Percentiles rank a stretch among this genome's conserved stretches.
These are phyloP conservation scores for Ginglymostoma cirratum DNA, from an alignment of 2,113 vertebrate species.

Conservation along the genomic window DNA sequence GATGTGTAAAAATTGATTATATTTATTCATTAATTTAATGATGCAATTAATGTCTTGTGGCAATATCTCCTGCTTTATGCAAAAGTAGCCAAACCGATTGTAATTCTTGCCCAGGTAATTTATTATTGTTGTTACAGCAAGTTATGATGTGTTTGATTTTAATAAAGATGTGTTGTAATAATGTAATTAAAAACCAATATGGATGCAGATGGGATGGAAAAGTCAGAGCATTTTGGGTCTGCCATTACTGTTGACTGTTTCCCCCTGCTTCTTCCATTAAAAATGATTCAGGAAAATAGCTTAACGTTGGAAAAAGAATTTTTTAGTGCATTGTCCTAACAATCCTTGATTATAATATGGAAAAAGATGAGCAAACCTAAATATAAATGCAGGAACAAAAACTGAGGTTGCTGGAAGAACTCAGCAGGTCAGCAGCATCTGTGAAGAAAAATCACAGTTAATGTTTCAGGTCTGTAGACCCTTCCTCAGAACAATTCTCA, in stretches of 20 bases:
- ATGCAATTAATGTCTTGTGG: slow-evolving; percentile 56
- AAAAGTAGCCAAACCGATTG: neutral
- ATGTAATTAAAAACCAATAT: neutral
- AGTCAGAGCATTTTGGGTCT: neutral
- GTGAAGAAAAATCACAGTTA: no score
- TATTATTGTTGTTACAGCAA: neutral
- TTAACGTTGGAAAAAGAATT: neutral
- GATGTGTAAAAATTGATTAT: slow-evolving; percentile 83
- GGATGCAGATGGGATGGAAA: neutral
- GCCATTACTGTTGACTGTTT: neutral
- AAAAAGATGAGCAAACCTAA: neutral
- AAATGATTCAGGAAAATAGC: neutral
- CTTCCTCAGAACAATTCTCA: no score
- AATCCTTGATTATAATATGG: neutral
- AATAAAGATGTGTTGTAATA: neutral
- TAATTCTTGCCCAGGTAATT: slow-evolving; percentile 6
- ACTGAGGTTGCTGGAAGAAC: no score
- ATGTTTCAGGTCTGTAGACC: no score
- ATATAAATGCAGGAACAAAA: no score
- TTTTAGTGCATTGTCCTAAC: neutral
- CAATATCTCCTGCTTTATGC: slow-evolving; percentile 46
- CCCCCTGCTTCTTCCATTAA: neutral
- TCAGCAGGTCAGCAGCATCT: no score
- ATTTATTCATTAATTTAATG: slow-evolving; percentile 67
- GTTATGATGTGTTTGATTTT: neutral